These are phyloP conservation scores for Gallinago solitaria DNA, from an alignment of 2,797 vertebrate genomes.

Conservation along the genomic window DNA sequence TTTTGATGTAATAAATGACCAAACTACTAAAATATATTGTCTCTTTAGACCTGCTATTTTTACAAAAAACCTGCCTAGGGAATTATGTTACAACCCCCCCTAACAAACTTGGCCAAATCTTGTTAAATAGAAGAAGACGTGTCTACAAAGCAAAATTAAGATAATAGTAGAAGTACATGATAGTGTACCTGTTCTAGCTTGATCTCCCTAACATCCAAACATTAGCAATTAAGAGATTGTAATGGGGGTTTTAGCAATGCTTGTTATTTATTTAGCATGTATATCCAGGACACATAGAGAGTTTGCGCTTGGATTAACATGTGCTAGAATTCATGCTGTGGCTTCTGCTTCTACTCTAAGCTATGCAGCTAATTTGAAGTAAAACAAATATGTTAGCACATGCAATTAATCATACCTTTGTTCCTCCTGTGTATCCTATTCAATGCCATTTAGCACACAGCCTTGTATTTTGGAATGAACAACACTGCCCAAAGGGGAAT, in stretches of 20 bases:
- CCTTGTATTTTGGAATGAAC: slow-evolving; percentile 2
- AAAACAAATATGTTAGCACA: not conserved
- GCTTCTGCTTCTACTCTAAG: not conserved
- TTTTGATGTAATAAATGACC: slow-evolving; percentile 28
- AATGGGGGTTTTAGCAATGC: not conserved
- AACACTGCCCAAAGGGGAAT: slow-evolving; percentile 1
- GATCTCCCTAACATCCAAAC: not conserved
- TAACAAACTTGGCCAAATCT: not conserved
- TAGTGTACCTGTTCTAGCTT: not conserved
- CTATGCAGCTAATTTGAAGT: not conserved
- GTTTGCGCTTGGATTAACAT: not conserved
- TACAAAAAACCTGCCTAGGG: not conserved
- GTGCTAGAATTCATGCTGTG: not conserved
- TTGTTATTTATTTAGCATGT: not conserved
- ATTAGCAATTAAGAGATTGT: not conserved
- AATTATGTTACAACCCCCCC: not conserved
- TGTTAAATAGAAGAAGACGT: not conserved
- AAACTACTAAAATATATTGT: not conserved
- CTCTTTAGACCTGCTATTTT: slow-evolving; percentile 32
- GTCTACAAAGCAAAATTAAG: not conserved
- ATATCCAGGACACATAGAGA: not conserved
- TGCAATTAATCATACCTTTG: slow-evolving; percentile 46
- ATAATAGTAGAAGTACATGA: not conserved
- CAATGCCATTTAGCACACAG: not conserved
- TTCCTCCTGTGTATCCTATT: not conserved